Evolutionary conservation across 1,140 invertebrate species (phyloP), one percentile per base, ranked within the genome.

Genomic region (Drosophila ogumai): DNA sequence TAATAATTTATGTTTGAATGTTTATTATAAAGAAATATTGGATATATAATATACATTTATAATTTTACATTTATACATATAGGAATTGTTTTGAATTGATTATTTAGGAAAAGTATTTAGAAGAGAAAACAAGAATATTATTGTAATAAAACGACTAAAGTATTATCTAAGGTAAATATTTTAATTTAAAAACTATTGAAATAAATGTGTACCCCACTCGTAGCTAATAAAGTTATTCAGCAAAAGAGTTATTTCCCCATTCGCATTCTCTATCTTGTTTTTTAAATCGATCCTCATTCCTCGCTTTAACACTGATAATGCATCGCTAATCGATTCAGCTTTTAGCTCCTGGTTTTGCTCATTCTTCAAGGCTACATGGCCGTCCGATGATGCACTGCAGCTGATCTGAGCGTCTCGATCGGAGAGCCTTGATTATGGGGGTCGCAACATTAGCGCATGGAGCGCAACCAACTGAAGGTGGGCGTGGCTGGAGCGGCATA

Each of bases 341-440:
- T 17, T 67, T 32, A 44, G 22, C 22, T 52, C 12, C 36, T 22
- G 31, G 36, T 49, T 38, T 36, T 36, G n/a, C 19, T n/a, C 28
- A 4, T 13, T 41, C 19, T 50, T 10, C 56, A 77, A 77, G 56
- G 38, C 50, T 22, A 6, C 28, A 25, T 25, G 22, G 22, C 46
- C 22, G 3, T 9, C 6, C 3, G 12, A 34, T 52, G 50, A 56
- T 41, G 41, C 34, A 38, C 25, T 32, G 65, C n/a, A 34, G 50
- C 56, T 79, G 75, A 79, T 73, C 82, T 68, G 57, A 15, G 73
- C 34, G 34, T 19, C 19, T 25, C 19, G 52, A 55, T 55, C 52
- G 34, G 19, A 38, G n/a, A 41, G 40, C 61, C 63, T 77, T 88
- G 74, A 84, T 87, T 77, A 90, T 79, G 84, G 77, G 52, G 65